phyloP scores from a whole-genome alignment of 2,113 vertebrate species.

The Engystomops pustulosus region DNA sequence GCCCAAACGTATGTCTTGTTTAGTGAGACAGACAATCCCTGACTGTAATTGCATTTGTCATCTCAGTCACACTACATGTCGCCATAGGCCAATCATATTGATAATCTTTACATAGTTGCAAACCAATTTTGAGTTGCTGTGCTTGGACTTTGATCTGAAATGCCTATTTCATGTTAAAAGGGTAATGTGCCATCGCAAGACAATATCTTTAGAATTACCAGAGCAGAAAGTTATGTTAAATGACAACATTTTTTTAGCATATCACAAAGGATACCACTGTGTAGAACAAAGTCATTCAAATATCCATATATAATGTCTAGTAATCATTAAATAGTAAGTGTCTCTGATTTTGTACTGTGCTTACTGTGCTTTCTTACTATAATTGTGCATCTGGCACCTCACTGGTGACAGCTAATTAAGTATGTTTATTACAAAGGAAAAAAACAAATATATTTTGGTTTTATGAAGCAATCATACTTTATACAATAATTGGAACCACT shows the following conservation, averaged over 20 bases:
- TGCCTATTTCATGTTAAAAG: slow-evolving; percentile 49
- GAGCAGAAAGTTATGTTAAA: slow-evolving; percentile 49
- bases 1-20: slow-evolving; percentile 48
- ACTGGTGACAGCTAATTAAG: neutral
- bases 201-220: slow-evolving; percentile 14
- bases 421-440: slow-evolving; percentile 21
- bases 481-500: neutral
- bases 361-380: neutral
- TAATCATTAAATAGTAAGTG: neutral
- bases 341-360: neutral
- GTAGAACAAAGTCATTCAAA: slow-evolving; percentile 33
- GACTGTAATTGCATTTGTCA: slow-evolving; percentile 58
- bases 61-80: slow-evolving; percentile 27
- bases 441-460: slow-evolving; percentile 10
- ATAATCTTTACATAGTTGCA: slow-evolving; percentile 52
- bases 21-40: slow-evolving; percentile 53
- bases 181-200: slow-evolving; percentile 44
- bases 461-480: neutral
- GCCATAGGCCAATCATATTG: slow-evolving; percentile 49
- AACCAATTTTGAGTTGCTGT: slow-evolving; percentile 36
- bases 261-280: neutral
- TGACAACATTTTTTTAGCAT: slow-evolving; percentile 5
- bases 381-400: neutral
- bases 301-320: neutral
- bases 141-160: slow-evolving; percentile 41